Evolutionary conservation across 53 echinoderm and acorn worm species (phyloP).

Genomic region (Temnopleurus reevesii): DNA sequence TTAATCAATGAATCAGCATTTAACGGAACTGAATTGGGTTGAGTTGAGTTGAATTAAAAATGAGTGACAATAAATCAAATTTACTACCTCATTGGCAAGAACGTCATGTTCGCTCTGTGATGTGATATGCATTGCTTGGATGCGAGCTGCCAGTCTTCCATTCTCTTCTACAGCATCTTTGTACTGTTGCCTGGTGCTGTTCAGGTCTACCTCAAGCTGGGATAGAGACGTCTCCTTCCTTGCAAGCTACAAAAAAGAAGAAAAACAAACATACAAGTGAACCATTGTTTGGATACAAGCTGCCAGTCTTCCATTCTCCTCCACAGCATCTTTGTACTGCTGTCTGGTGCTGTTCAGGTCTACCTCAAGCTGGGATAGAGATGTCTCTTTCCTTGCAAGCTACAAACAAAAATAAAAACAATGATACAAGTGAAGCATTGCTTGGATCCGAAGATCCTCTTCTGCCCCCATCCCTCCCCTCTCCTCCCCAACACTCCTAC

Average conservation of each 20-base stretch:
- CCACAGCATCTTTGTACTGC: slow-evolving; percentile 77
- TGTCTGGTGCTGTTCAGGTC: slow-evolving; percentile 74
- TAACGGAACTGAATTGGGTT: no score
- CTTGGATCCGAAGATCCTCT: no score
- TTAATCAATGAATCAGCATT: no score
- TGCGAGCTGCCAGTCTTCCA: slow-evolving; percentile 81
- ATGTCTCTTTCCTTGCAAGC: slow-evolving; percentile 68
- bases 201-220: slow-evolving; percentile 77
- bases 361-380: slow-evolving; percentile 67
- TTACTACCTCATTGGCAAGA: slow-evolving; percentile 80
- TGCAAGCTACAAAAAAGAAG: slow-evolving; percentile 61
- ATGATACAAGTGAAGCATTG: no score
- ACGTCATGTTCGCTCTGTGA: slow-evolving; percentile 84
- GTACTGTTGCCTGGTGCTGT: slow-evolving; percentile 68
- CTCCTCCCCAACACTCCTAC: no score
- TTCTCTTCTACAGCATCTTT: slow-evolving; percentile 87
- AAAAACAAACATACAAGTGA: no score
- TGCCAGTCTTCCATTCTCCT: slow-evolving; percentile 85
- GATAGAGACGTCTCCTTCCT: slow-evolving; percentile 61
- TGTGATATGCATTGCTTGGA: slow-evolving; percentile 88
- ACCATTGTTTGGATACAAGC: slow-evolving; percentile 87
- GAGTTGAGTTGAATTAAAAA: no score
- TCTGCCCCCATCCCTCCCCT: no score
- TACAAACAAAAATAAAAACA: no score
- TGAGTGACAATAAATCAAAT: no score